These are phyloP conservation scores for Pandion haliaetus DNA, from an alignment of 2,113 vertebrate genomes.

Conservation along the genomic window DNA sequence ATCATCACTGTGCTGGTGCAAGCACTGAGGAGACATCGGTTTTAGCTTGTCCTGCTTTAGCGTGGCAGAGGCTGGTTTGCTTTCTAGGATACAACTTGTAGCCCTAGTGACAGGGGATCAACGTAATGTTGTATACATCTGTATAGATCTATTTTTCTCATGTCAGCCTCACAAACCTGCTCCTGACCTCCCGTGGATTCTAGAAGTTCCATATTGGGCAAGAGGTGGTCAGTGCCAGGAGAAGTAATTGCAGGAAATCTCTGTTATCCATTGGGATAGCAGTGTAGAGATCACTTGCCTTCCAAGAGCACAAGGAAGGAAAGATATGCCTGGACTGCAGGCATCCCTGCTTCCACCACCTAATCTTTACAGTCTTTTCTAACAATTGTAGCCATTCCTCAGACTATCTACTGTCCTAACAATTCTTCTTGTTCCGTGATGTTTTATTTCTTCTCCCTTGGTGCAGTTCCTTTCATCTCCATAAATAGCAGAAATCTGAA, in stretches of 20 bases:
- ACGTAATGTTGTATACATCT: no score
- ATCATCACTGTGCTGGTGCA: neutral
- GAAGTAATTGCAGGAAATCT: neutral
- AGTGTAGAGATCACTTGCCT: neutral
- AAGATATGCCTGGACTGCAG: neutral
- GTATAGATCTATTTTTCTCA: neutral
- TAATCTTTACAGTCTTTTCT: neutral
- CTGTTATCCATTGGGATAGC: neutral
- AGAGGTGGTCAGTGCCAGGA: neutral
- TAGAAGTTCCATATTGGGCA: neutral
- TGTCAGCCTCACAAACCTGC: neutral
- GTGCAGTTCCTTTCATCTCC: neutral
- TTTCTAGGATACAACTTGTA: neutral
- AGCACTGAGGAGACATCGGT: neutral
- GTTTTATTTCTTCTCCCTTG: neutral
- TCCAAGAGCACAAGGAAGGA: neutral
- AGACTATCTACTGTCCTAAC: neutral
- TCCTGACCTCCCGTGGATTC: neutral
- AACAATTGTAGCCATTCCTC: neutral
- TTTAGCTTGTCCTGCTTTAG: neutral
- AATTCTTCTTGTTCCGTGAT: neutral
- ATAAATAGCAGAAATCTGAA: neutral
- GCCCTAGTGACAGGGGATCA: neutral
- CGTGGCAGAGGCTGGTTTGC: neutral
- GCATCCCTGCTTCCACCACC: neutral